Evolutionary conservation across 1,140 invertebrate species (phyloP), one percentile per base, ranked within the genome.

Genomic region (Eubasilissa regina): DNA sequence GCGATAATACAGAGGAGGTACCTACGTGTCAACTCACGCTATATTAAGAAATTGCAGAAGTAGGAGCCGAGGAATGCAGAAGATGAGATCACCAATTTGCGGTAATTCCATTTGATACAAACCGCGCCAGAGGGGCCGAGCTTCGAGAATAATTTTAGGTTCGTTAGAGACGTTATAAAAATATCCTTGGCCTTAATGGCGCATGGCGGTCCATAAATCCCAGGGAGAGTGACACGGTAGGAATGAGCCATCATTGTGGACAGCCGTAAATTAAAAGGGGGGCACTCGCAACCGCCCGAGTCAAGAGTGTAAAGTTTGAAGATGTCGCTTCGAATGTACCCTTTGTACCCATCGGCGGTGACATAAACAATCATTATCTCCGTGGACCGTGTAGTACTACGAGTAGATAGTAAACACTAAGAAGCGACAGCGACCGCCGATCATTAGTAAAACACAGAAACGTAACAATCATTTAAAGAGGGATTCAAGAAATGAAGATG

Each of bases 31-130:
- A 21, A 25, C 43, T 10, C 19, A 12, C 45, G 66, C 47, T 48
- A 51, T 48, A 70, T 70, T 21, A 70, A 55, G 56, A 19, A 48
- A 51, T 70, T 48, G 45, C 47, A 51, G 48, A 47, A 48, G 66
- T 48, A 70, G 45, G 66, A 70, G 66, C 51, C 9, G 13, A 48
- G 47, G 66, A 70, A 70, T 70, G 66, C 66, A 48, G 45, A 48
- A 70, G 15, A 70, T 70, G 66, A 70, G 44, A 25, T 70, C 66
- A 70, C 44, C 66, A 70, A 68, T 68, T 45, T 68, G 64, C 64
- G 21, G 64, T 70, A 70, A 70, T 70, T 70, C 47, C 51, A 64
- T 64, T 64, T 64, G 35, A 64, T 64, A 25, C 60, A 43, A 43
- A 3, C 25, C 25, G 25, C 60, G 60, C 19, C 19, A 15, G 35